Evolutionary conservation across 2,888 invertebrate species (phyloP), one percentile per base, ranked within the genome.

Genomic region (Caenorhabditis sp.): DNA sequence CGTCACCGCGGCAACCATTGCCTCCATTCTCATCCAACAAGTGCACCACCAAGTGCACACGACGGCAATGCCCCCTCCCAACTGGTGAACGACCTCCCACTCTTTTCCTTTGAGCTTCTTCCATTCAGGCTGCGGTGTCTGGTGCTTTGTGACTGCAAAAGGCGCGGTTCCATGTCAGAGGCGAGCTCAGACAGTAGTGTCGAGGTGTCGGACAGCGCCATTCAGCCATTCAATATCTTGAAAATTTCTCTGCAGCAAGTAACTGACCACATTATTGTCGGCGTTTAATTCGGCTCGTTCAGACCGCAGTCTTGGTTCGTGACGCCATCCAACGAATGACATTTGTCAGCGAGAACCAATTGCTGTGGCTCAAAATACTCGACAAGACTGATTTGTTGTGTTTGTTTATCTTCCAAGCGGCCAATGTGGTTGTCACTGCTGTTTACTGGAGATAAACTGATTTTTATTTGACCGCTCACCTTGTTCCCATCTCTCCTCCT

Each of bases 31-130:
- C 20, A 55, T 74, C 15, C 72, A 63, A 35, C 66, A 56, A 17
- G 30, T 62, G 26, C 79, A 80, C 53, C 77, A 80, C 37, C 70
- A 71, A 17, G 73, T 74, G 39, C 63, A 74, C 53, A 77, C 71
- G 6, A 56, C 58, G 2, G 52, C 61, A 9, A 56, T 65, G n/a
- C 26, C 20, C 11, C 74, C 73, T 20, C 77, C 74, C n/a, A 41
- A 70, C 7, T 80, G 76, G 79, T 79, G 32, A 68, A 43, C 22
- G n/a, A 3, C 41, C 32, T 13, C 30, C 30, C 15, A 2, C 13
- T 37, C 37, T 35, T 37, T 26, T 17, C 32, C 32, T 17, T n/a
- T 9, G n/a, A 35, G 22, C 9, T 41, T 45, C 24, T 24, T n/a
- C 8, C 15, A 7, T 70, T 59, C 27, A 73, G 73, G 66, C 35